These are phyloP conservation scores for Heliocidaris erythrogramma DNA, from an alignment of 35 echinoderm and acorn worm species.

Conservation along the genomic window DNA sequence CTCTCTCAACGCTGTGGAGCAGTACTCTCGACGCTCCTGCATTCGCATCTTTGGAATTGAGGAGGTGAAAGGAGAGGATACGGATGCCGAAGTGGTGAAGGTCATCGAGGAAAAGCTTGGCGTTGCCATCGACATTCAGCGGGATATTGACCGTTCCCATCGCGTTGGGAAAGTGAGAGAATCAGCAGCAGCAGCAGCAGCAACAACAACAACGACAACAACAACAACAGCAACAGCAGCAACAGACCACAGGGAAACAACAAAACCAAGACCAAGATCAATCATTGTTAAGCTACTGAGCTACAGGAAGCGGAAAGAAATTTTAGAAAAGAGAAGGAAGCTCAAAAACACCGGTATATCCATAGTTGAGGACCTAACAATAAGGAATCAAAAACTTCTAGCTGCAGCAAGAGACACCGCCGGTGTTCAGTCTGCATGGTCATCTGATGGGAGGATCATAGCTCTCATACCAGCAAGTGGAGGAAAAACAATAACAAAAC, in stretches of 20 bases:
- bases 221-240: neutral
- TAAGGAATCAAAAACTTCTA: neutral
- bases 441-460: neutral
- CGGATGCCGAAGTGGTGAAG: too few relatives aligned
- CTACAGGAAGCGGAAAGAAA: neutral
- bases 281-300: neutral
- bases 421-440: neutral
- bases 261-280: too few relatives aligned
- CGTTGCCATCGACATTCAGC: too few relatives aligned
- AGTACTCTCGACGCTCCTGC: too few relatives aligned
- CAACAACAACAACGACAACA: neutral
- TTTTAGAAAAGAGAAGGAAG: neutral
- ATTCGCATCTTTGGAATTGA: too few relatives aligned
- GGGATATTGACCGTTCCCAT: slow-evolving; percentile 17
- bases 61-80: too few relatives aligned
- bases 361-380: neutral
- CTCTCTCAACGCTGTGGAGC: too few relatives aligned
- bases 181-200: neutral
- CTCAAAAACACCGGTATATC: neutral
- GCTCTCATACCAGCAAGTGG: neutral
- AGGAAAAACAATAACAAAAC: neutral
- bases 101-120: too few relatives aligned
- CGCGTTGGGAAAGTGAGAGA: neutral
- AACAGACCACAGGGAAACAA: neutral
- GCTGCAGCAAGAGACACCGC: too few relatives aligned